Evolutionary conservation across 2,888 invertebrate genomes (phyloP), one percentile per base, ranked within the genome.

Genomic region (Peribatodes rhomboidaria): DNA sequence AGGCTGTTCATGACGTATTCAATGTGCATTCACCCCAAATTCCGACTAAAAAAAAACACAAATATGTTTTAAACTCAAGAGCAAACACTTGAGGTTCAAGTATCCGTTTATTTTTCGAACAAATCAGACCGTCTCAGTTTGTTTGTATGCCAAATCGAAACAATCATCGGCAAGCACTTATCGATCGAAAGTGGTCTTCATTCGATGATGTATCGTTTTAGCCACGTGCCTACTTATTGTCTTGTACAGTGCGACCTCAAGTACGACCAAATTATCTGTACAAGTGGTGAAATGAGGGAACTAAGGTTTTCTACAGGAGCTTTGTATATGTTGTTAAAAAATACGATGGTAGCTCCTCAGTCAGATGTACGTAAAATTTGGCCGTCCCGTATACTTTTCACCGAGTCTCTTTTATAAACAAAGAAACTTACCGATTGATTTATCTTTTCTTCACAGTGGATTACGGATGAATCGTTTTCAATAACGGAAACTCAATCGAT

Each of bases 161-260:
- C 67, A 54, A 68, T 72, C 69, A 69, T 67, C 70, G 58, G 33
- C 39, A n/a, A 37, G 62, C 70, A 68, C 67, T 72, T 66, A 49
- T 44, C 53, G 49, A 27, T 8, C 31, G 49, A 65, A 65, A 69
- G 61, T 60, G 49, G 50, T 16, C 39, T 35, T 56, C 35, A 11
- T 14, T 50, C 44, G 60, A 46, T 60, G 56, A 65, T 65, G 31
- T 56, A 61, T 65, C 56, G 46, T 20, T 60, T 49, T 35, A 13
- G 20, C 33, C 2, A 22, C 47, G 42, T 31, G 44, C 47, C 33
- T 49, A 20, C 35, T 16, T 6, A 63, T 53, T 59, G 54, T 64
- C 16, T 53, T 41, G 27, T 53, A 55, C 10, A 31, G 46, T 49
- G 31, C 47, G 9, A 16, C 47, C 16, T 53, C 52, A 2, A 31